Base-by-base conservation (phyloP, 2,113 vertebrate species). In the Cyanoramphus novaezelandiae region DNA sequence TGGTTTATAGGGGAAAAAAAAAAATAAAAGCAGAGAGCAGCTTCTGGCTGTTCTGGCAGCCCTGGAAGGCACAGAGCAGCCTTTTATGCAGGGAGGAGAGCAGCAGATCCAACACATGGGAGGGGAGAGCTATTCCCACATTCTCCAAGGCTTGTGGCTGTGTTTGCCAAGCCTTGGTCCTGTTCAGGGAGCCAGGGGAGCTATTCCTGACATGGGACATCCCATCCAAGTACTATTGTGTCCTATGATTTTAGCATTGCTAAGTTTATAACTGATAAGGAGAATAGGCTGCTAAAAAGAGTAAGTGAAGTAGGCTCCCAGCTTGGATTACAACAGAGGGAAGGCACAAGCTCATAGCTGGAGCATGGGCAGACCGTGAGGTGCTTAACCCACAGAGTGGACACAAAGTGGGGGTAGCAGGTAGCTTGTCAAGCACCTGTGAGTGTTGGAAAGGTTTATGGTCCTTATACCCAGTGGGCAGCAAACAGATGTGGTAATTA, bases 261-360 rank as follows among this genome's bases (percentile, higher is more conserved):
- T 82, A 88, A 92, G 69, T 91, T 95, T 71, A 57, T 37, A 87
- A 44, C 59, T 93, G 94, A 96, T 95, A 95, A 95, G 55, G 90
- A 89, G 85, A 95, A 80, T 1, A 63, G 67, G 87, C 77, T 96
- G 82, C 93, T 95, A 92, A 82, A 88, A 82, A 74, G 63, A 82
- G 85, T 46, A 53, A 75, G 83, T 59, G 70, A 82, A 91, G 52
- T 35, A 83, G 71, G 46, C 63, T 90, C 41, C 82, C 85, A 85
- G 27, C 35, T 39, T 53, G 76, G 71, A 49, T 91, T 91, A 91
- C 70, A 84, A 50, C 59, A 82, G 71, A 62, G 60, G 35, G 77
- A 69, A 94, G 91, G 88, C n/a, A 84, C 82, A 68, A 88, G 69
- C 90, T 81, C 88, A 80, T 27, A 37, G 59, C 63, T 93, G 69